Base-by-base conservation (phyloP, 1,140 invertebrate genomes). In the Tetragnatha versicolor region DNA sequence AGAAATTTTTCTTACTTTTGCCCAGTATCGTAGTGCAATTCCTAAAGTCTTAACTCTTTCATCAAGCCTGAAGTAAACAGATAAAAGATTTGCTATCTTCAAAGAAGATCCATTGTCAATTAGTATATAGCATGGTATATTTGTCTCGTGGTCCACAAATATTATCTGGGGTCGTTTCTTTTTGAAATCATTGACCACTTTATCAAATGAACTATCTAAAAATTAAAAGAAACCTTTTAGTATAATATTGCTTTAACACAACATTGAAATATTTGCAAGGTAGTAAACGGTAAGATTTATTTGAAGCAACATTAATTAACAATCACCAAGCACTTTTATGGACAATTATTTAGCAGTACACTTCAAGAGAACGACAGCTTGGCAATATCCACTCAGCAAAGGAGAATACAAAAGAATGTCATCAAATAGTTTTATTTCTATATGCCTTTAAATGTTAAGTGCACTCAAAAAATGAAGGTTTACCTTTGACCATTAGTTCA, bases 1-100 rank as follows among this genome's bases (percentile, higher is more conserved):
- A n/a, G n/a, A n/a, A n/a, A n/a, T n/a, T n/a, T n/a, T n/a, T 22
- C 61, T 78, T 14, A 78, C 60, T 10, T 79, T 73, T 10, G 79
- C 79, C 79, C 81, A 82, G 20, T 60, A 55, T 75, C 75, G 55
- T 1, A 81, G 29, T 66, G 58, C 47, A 25, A 65, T 55, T 29
- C 76, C 80, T n/a, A 81, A 51, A 22, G 33, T 61, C 17, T 9
- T 9, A 2, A 61, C 80, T 63, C 76, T 51, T 12, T 51, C 10
- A 63, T 81, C 80, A 33, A 79, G 37, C n/a, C 47, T 35, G 25
- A 17, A 53, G 60, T 81, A 81, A 7, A 39, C 22, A 0, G 33
- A n/a, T 22, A 81, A 31, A 14, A 81, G 33, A 37, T 61, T 45
- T 12, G 69, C 51, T 27, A 63, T 31, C 33, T 61, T 63, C 9